Base-by-base conservation (phyloP, 2,797 vertebrate species). In the Ispidina lecontei region DNA sequence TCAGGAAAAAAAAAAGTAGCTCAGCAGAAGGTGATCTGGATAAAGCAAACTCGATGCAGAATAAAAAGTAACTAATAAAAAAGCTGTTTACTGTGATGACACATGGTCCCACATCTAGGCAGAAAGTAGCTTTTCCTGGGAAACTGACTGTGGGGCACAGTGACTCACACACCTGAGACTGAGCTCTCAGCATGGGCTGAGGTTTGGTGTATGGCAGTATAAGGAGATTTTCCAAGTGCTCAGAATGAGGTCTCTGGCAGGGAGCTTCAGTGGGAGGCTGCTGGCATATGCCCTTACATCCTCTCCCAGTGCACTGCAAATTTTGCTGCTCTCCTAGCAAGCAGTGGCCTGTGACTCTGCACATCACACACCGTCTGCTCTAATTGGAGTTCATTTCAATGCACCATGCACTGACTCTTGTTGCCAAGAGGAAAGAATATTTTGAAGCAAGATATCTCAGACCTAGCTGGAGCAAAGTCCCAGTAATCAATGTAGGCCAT, bases 131-230 rank as follows among this genome's bases (percentile, higher is more conserved):
- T 58, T 56, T 29, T 31, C 31, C 64, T 35, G 18, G 60, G 37
- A 52, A 52, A 12, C 37, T n/a, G 56, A 18, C 37, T 37, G 22
- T 33, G 52, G 18, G 41, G 44, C 10, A 46, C 1, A 6, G 54
- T 31, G 80, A 89, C 41, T 29, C 55, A 14, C 10, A 7, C 4
- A 14, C 79, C 63, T 16, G 26, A 68, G 26, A 71, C 28, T 3
- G 0, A 74, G 51, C 28, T 35, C 64, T 51, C 54, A 62, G 64
- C 15, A 4, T 9, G 7, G 41, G 47, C 47, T 49, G 29, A 60
- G 33, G 28, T 44, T 74, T 8, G 0, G 12, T 10, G 12, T 20
- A 7, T 1, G 1, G 18, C 14, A 60, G 4, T 23, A 47, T 2
- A 28, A 37, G n/a, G 14, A 62, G 9, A 28, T 84, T 67, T 58